Percentiles rank a stretch among this genome's conserved stretches.
phyloP scores from a whole-genome alignment of 2,797 vertebrate species.

The Myotis pilosus region DNA sequence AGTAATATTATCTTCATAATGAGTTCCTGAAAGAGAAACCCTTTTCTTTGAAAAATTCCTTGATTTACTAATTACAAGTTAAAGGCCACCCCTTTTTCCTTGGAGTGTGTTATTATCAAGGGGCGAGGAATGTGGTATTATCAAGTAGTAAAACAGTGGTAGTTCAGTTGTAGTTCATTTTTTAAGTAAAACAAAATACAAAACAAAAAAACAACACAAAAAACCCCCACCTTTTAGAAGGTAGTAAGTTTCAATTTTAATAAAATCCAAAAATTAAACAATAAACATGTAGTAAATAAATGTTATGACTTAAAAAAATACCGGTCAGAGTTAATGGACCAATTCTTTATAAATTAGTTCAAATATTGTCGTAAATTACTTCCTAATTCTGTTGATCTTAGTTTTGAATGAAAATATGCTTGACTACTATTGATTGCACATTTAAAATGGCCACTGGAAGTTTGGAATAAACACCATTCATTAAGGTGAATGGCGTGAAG shows the following conservation, averaged over 20 bases:
- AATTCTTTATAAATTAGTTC: not conserved
- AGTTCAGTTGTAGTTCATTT: not conserved
- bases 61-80: not conserved
- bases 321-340: not conserved
- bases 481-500: constrained; percentile 65
- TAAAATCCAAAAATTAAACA: constrained; percentile 36
- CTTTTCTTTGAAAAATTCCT: not conserved
- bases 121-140: not conserved
- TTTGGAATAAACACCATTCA: constrained; percentile 63
- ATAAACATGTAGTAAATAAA: not conserved
- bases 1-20: not conserved
- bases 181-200: not conserved
- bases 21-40: constrained; percentile 40
- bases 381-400: not conserved
- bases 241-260: constrained; percentile 18
- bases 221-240: not conserved
- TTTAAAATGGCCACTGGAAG: constrained; percentile 38
- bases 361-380: not conserved
- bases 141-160: not conserved
- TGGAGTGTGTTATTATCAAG: not conserved
- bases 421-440: not conserved
- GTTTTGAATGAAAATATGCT: constrained; percentile 33
- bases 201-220: not conserved
- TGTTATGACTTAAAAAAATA: constrained; percentile 22
- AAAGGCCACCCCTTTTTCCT: not conserved